phyloP scores from a whole-genome alignment of 2,888 invertebrate species.

The Myathropa florea region DNA sequence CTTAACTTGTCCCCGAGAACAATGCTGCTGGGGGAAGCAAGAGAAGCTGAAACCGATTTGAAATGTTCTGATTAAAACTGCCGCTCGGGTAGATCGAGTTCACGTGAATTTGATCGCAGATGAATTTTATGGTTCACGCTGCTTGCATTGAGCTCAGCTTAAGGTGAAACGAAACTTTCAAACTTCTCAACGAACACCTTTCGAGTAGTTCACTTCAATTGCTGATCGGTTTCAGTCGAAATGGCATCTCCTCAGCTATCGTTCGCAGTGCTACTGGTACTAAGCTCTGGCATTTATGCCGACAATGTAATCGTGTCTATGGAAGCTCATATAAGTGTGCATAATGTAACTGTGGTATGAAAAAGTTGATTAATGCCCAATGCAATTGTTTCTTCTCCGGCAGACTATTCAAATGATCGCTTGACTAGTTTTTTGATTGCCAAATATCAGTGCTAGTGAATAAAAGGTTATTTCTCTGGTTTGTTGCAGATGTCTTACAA shows the following conservation, averaged over 20 bases:
- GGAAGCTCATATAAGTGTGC: constrained; percentile 61
- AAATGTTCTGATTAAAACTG: constrained; percentile 34
- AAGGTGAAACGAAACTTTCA: constrained; percentile 37
- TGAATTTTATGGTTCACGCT: background rate
- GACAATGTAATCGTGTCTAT: constrained; percentile 59
- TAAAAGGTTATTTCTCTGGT: background rate
- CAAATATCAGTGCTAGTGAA: background rate
- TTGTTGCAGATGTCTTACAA: constrained; percentile 78
- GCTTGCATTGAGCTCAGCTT: constrained; percentile 1
- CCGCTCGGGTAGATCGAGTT: constrained; percentile 3
- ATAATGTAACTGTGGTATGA: constrained; percentile 69
- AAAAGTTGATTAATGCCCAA: constrained; percentile 2
- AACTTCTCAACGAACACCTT: constrained; percentile 21
- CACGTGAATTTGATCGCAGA: constrained; percentile 39
- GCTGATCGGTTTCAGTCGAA: constrained; percentile 51
- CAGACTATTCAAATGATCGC: constrained; percentile 21
- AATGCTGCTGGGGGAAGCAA: background rate
- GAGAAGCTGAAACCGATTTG: background rate
- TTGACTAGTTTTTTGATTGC: constrained; percentile 23
- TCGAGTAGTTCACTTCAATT: constrained; percentile 6
- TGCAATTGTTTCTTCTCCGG: background rate
- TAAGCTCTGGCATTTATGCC: constrained; percentile 41
- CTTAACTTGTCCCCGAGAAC: constrained; percentile 14
- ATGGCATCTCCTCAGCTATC: constrained; percentile 47
- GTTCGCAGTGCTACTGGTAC: constrained; percentile 23